A percentile compares a stretch with the other conserved stretches of the same genome.
Evolutionary conservation across 1,140 invertebrate species (phyloP).

Genomic region (Nasonia longicornis): DNA sequence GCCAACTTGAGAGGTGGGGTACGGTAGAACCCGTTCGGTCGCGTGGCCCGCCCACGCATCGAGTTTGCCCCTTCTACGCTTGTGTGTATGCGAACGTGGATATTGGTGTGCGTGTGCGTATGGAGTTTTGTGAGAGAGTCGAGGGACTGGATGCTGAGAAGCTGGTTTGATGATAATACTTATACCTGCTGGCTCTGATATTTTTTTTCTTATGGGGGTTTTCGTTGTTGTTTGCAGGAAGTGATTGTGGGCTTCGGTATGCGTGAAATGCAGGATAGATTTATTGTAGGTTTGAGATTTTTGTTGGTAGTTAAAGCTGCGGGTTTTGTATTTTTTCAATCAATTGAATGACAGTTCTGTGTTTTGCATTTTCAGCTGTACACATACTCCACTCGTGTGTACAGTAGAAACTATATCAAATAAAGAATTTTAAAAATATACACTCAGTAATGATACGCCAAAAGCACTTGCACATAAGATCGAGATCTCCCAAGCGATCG

Average conservation of each 20-base stretch:
- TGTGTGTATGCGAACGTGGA: too few species aligned
- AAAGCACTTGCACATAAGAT: too few species aligned
- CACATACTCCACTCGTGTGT: too few species aligned
- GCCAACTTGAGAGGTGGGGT: slow-evolving; percentile 27
- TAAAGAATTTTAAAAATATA: too few species aligned
- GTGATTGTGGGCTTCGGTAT: background rate
- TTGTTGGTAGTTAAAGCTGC: too few species aligned
- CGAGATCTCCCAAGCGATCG: background rate
- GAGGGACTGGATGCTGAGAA: background rate
- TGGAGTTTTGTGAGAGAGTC: too few species aligned
- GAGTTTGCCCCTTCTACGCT: slow-evolving; percentile 35
- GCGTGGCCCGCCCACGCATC: slow-evolving; percentile 47
- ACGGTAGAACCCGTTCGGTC: slow-evolving; percentile 40
- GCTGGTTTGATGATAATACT: background rate
- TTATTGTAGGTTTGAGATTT: too few species aligned
- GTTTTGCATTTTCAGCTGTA: too few species aligned
- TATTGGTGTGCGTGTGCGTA: background rate
- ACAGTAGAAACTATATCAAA: too few species aligned
- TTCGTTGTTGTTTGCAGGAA: background rate
- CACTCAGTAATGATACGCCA: background rate
- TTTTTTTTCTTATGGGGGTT: background rate
- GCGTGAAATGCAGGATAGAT: too few species aligned
- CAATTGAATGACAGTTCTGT: too few species aligned
- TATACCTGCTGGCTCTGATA: background rate
- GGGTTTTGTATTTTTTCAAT: too few species aligned